Evolutionary conservation across 2,113 vertebrate genomes (phyloP), one percentile per base, ranked within the genome.

Genomic region (Nannobrachium achirus): DNA sequence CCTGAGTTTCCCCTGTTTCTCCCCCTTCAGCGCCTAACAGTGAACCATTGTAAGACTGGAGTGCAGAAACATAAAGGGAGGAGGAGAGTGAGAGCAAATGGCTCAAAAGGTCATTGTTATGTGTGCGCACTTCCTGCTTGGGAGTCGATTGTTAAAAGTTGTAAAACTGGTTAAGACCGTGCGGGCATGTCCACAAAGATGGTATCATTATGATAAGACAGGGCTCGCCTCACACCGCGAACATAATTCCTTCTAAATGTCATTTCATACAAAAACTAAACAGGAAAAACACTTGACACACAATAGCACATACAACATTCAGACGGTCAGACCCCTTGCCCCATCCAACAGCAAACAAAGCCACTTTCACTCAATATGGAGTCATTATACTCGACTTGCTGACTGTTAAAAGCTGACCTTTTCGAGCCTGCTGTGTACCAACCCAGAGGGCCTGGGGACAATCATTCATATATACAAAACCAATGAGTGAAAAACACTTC

Each of bases 91-190:
- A 52, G 58, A 56, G 75, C 61, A 79, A 78, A 85, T 13, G 2
- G 80, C 90, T 89, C 90, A 93, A 93, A 91, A 91, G 92, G 88
- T 84, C 80, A 86, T 90, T 91, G 92, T 91, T 86, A 88, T 82
- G 83, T 86, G 85, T 89, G 83, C 80, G 76, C 59, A 79, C 89
- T 92, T 95, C 94, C 93, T 92, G 91, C 88, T 90, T 86, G 73
- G 86, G 77, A 89, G 89, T 81, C 65, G 87, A 94, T 88, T 91
- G 93, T 90, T 89, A 25, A 82, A 85, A 91, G 93, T 92, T 85
- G 93, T 64, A 79, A 85, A 93, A 93, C 89, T 90, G 91, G 90
- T 91, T 87, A 84, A 69, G 82, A 91, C 89, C 87, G 89, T 89
- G 82, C 71, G 33, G 71, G 80, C 56, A 81, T 19, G 76, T 60